Evolutionary conservation across 2,888 invertebrate genomes (phyloP), one percentile per base, ranked within the genome.

Genomic region (Vesta saturnalis): DNA sequence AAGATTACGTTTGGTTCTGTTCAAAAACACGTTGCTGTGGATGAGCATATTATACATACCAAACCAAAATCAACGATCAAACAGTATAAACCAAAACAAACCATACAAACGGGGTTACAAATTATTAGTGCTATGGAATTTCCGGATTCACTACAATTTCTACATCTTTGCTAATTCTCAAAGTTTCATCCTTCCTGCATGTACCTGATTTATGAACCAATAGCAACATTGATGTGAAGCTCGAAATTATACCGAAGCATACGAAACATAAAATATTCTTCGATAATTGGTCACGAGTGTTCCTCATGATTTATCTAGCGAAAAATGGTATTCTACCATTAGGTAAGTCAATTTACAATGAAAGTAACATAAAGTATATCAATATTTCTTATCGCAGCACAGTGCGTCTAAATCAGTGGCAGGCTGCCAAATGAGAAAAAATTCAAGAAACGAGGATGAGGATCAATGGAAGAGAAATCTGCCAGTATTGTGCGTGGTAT

Each of bases 101-200:
- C n/a, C 39, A 8, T 75, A 80, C 59, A 81, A 80, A 72, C 80
- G 79, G 79, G 79, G 77, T 23, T 81, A 77, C 43, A 80, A 79
- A 75, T 77, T 77, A 54, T 77, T 78, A 71, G 80, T 80, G 12
- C 62, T 81, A 19, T 82, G 80, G 80, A 12, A 74, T 78, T 2
- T 79, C 78, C 59, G 79, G 80, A 0, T 82, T 81, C 60, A 79
- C 43, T 81, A 80, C 49, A 81, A 82, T 67, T 82, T 81, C 61
- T 77, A 82, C 16, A 72, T 81, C 23, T 60, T 10, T 18, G 14
- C 52, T n/a, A 30, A 15, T 10, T 43, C 43, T 6, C 43, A 43
- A 8, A 43, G 1, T 43, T 3, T n/a, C 43, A 39, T 35, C 18
- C 12, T 6, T 54, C 8, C 30, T 77, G 73, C 65, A 58, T 74